Base-by-base conservation (phyloP, 2,113 vertebrate genomes). In the Plecturocebus donacophilus region DNA sequence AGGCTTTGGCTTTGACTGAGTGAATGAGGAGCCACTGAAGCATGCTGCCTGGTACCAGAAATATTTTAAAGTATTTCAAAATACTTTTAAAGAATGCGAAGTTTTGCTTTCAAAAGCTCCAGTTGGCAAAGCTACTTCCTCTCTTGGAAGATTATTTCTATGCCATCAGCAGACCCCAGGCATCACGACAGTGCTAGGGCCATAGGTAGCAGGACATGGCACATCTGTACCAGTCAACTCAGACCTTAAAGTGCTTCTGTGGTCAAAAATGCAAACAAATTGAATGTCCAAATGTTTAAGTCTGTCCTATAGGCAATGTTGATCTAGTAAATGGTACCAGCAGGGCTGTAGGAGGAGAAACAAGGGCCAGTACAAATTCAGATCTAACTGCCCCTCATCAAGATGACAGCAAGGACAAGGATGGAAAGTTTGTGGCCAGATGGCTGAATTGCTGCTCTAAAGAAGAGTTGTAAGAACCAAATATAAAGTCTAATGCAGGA, bases 151-250 rank as follows among this genome's bases (percentile, higher is more conserved):
- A 73, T 0, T 30, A 16, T 14, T 49, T 12, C 38, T 70, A 2
- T 6, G 35, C 42, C 32, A 38, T 66, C 30, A 38, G 13, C 3
- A 92, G 49, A 8, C 42, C 4, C 38, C 45, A 25, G 40, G 30
- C 81, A 54, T 40, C 61, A 66, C 20, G 23, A 23, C 19, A 20
- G 17, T 20, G 10, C 30, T 25, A 30, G 45, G 25, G 14, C 27
- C n/a, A 27, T 20, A 13, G 27, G 38, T 6, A 5, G 5, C 6
- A 12, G 32, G 25, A 9, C 0, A 0, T 40, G 38, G 10, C 20
- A 5, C 35, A n/a, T 23, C 61, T 54, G 25, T 14, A 11, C 25
- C 8, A 77, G 4, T 30, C 7, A 14, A 23, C 38, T 80, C 32
- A 13, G 73, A 80, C 52, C 2, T 25, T 25, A 9, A 21, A 58